phyloP scores from a whole-genome alignment of 2,797 vertebrate species.

The Acanthis flammea region DNA sequence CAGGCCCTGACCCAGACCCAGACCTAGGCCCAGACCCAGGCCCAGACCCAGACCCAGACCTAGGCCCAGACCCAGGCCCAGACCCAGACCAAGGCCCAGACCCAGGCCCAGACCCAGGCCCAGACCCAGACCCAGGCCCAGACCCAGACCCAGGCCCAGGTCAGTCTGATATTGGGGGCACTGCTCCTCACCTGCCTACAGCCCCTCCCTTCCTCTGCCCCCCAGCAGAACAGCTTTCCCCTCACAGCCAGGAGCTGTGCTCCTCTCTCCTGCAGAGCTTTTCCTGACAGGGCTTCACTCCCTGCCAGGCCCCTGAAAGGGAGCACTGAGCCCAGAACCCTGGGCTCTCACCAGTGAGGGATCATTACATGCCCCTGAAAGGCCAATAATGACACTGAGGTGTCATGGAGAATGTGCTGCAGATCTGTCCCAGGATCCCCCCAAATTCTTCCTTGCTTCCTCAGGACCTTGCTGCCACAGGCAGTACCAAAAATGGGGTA shows the following conservation, averaged over 20 bases:
- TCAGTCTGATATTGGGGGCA: rapidly evolving
- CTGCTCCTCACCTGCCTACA: not conserved
- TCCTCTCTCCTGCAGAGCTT: not conserved
- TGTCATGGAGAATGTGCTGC: not conserved
- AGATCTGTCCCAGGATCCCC: not conserved
- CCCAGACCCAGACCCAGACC: too few species aligned
- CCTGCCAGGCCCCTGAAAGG: not conserved
- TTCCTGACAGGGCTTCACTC: not conserved
- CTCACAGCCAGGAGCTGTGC: not conserved
- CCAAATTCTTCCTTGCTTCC: not conserved
- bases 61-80: too few species aligned
- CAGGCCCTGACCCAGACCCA: too few species aligned
- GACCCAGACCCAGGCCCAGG: not conserved
- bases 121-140: too few species aligned
- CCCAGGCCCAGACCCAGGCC: too few species aligned
- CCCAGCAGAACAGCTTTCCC: not conserved
- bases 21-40: too few species aligned
- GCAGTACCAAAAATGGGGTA: not conserved
- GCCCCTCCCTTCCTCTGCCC: not conserved
- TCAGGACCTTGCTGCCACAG: not conserved
- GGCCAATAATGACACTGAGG: not conserved
- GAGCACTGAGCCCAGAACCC: not conserved
- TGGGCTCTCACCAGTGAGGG: not conserved
- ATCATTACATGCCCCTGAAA: not conserved
- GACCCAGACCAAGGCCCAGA: too few species aligned